Base-by-base conservation (phyloP, 2,113 vertebrate genomes). In the Corythoichthys intestinalis region DNA sequence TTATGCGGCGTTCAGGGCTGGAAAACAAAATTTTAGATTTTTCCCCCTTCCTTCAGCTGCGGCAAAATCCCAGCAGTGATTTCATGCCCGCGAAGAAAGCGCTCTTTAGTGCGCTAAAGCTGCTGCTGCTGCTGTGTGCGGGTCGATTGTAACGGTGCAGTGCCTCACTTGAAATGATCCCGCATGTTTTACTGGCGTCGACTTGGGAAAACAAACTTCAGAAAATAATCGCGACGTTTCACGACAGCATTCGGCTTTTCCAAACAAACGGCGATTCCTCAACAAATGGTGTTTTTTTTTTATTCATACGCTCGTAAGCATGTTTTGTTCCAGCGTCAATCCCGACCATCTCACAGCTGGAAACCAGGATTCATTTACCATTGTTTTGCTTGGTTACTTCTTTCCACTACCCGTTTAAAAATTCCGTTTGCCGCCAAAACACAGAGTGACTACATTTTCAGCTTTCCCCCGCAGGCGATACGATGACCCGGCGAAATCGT, bases 331-430 rank as follows among this genome's bases (percentile, higher is more conserved):
- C 73, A 85, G 87, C 89, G 85, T 89, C 88, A 87, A 87, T 87
- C 90, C 82, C 85, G 64, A 90, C 80, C 80, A 83, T 92, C 20
- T 28, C 92, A 90, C 92, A 93, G 92, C 92, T 93, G 92, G 92
- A 93, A 80, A 90, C 91, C 92, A 81, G 87, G 83, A 85, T 88
- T 87, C 85, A 88, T 91, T 83, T 85, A 91, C 91, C 91, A 91
- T 88, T 91, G 90, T 91, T 91, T 91, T 90, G 84, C 84, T 85
- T 84, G 82, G 82, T 77, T 87, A 89, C 87, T 87, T 84, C 85
- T 84, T 86, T 67, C 78, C 77, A 72, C 81, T 83, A 80, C 64
- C 71, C 73, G 73, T 77, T 83, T 66, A 82, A 66, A 85, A 90
- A 77, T 56, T 68, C 60, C 15, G 70, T 76, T 67, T 69, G 47